Base-by-base conservation (phyloP, 2,888 invertebrate species). In the Drosophila ochracea region DNA sequence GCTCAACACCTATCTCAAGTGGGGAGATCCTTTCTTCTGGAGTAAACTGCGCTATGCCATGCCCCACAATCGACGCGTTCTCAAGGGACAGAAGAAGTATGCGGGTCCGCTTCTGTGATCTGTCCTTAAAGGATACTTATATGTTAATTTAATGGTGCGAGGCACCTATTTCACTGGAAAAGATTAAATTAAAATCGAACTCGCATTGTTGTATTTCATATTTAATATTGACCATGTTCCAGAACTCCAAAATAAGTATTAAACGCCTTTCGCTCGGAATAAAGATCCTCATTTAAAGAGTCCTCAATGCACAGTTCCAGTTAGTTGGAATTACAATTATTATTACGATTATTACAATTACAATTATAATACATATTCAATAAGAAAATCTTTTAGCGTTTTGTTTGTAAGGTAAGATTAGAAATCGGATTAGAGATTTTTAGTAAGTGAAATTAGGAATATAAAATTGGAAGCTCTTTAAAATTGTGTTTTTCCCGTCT, bases 1-100 rank as follows among this genome's bases (percentile, higher is more conserved):
- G 72, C 95, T 95, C 90, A 97, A 96, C 91, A 97, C 97, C 0
- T 97, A 97, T 91, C 94, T 97, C 25, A 95, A 96, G 86, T 96
- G 96, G 96, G 96, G 95, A 4, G 96, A 97, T 89, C 95, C 96
- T 2, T 95, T 95, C 95, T 97, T 97, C 91, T 97, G 97, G 97
- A 94, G 96, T 75, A 96, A 96, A 90, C 93, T 97, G 59, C 93
- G 94, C 50, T 96, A 96, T 89, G 96, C 97, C 16, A 93, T 96
- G 84, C 96, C 96, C 0, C 96, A 95, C 66, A 87, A 87, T 65
- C 73, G 89, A 5, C 76, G 87, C 5, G 92, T 93, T 92, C 30
- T 91, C 84, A 16, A 89, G 67, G 83, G 89, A 0, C 90, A 84
- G 52, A 84, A 84, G 64, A 77, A 90, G 73, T 68, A 79, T 74